phyloP scores from a whole-genome alignment of 2,888 invertebrate genomes.

The Hydroisotoma schaefferi region DNA sequence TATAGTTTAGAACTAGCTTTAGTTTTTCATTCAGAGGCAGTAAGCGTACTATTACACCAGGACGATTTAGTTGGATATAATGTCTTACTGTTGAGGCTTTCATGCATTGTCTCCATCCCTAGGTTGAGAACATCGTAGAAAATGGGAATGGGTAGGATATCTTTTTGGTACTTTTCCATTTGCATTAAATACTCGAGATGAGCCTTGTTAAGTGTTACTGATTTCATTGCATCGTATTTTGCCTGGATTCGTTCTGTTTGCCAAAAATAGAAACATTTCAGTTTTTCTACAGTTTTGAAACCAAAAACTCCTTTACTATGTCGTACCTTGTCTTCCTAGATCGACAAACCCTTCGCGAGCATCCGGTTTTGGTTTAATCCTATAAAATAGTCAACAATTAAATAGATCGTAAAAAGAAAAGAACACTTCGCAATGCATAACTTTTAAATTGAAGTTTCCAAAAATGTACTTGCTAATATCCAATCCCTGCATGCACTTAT shows the following conservation, averaged over 20 bases:
- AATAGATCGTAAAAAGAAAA: not conserved
- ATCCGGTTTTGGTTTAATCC: constrained; percentile 29
- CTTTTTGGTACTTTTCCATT: constrained; percentile 23
- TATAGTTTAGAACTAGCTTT: not conserved
- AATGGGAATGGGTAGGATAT: constrained; percentile 26
- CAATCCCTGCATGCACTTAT: constrained; percentile 24
- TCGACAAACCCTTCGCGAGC: constrained; percentile 33
- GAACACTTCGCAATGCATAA: no score
- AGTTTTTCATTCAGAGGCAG: not conserved
- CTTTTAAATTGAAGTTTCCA: not conserved
- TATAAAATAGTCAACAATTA: constrained; percentile 3
- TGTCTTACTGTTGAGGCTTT: constrained; percentile 20
- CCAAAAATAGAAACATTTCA: not conserved
- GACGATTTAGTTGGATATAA: not conserved
- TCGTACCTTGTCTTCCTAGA: constrained; percentile 22
- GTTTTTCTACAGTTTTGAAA: not conserved
- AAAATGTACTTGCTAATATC: constrained; percentile 27
- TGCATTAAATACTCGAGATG: constrained; percentile 32
- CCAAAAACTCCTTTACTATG: not conserved
- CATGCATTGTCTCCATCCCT: constrained; percentile 28
- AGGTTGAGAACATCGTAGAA: constrained; percentile 33
- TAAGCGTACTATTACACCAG: no score
- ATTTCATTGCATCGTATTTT: constrained; percentile 23
- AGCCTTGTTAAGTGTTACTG: constrained; percentile 19
- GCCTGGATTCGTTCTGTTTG: constrained; percentile 14